These are phyloP conservation scores for Ochropleura plecta DNA, from an alignment of 2,888 invertebrate genomes.

Conservation along the genomic window DNA sequence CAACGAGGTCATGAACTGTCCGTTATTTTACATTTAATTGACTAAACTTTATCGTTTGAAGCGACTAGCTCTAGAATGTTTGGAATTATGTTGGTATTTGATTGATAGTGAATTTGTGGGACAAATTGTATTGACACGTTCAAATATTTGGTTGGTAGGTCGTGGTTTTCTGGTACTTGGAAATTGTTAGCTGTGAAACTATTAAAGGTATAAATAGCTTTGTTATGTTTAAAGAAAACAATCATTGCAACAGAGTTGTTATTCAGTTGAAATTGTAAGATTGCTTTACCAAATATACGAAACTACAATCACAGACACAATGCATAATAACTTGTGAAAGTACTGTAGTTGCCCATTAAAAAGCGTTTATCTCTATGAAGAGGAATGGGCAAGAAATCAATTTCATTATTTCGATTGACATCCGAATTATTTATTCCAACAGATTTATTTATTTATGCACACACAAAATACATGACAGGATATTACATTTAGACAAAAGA, in stretches of 20 bases:
- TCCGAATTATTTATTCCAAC: too few species aligned
- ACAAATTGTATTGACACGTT: conserved; percentile 46
- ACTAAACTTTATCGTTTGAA: conserved; percentile 59
- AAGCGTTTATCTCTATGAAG: too few species aligned
- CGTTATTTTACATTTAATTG: conserved; percentile 65
- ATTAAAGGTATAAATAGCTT: background rate
- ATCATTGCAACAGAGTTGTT: background rate
- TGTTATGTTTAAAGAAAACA: background rate
- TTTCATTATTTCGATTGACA: too few species aligned
- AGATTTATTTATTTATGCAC: too few species aligned
- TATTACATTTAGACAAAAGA: too few species aligned
- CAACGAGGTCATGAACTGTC: conserved; percentile 59
- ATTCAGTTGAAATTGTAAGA: background rate
- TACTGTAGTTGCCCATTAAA: too few species aligned
- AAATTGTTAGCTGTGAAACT: background rate
- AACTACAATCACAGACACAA: too few species aligned
- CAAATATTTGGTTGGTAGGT: conserved; percentile 26
- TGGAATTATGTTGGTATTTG: conserved; percentile 46
- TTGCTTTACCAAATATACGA: background rate
- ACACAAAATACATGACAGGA: too few species aligned
- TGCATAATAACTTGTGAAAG: too few species aligned
- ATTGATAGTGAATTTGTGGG: conserved; percentile 47
- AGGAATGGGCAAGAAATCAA: too few species aligned
- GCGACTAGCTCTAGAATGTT: conserved; percentile 42
- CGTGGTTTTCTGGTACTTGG: conserved; percentile 18